A percentile compares a stretch with the other conserved stretches of the same genome.
These are phyloP conservation scores for Drosophila antonietae DNA, from an alignment of 2,888 invertebrate species.

Conservation along the genomic window DNA sequence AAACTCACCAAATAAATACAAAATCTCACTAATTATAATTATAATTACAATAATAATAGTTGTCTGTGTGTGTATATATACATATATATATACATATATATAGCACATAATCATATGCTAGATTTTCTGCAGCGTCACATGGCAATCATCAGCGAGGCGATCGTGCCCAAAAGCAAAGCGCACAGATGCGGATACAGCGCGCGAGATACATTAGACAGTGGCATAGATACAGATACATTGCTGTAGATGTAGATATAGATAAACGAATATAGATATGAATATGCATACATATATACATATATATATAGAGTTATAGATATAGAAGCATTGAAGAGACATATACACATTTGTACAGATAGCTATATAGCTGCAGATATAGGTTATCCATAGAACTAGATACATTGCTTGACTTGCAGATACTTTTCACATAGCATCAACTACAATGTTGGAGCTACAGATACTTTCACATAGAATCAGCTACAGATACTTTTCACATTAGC, in stretches of 20 bases:
- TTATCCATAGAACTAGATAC: too few species aligned
- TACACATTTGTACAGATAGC: not conserved
- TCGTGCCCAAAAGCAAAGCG: conserved; percentile 58
- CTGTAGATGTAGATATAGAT: conserved; percentile 7
- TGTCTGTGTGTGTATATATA: conserved; percentile 1
- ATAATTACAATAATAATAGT: conserved; percentile 39
- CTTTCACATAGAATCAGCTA: too few species aligned
- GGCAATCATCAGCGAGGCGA: conserved; percentile 70
- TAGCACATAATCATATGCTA: conserved; percentile 61
- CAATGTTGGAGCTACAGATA: too few species aligned
- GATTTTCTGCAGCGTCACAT: conserved; percentile 71
- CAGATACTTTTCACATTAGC: too few species aligned
- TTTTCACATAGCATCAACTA: too few species aligned
- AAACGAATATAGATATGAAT: not conserved
- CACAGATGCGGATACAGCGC: conserved; percentile 26
- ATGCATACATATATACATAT: not conserved
- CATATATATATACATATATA: conserved; percentile 16
- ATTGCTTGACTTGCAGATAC: not conserved
- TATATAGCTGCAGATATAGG: not conserved
- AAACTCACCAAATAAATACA: conserved; percentile 48
- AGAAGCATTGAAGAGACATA: not conserved
- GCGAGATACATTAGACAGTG: not conserved
- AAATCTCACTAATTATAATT: conserved; percentile 44
- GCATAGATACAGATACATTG: not conserved
- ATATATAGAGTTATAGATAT: not conserved